phyloP scores from a whole-genome alignment of 2,888 invertebrate genomes.

The Ophion slaviceki region DNA sequence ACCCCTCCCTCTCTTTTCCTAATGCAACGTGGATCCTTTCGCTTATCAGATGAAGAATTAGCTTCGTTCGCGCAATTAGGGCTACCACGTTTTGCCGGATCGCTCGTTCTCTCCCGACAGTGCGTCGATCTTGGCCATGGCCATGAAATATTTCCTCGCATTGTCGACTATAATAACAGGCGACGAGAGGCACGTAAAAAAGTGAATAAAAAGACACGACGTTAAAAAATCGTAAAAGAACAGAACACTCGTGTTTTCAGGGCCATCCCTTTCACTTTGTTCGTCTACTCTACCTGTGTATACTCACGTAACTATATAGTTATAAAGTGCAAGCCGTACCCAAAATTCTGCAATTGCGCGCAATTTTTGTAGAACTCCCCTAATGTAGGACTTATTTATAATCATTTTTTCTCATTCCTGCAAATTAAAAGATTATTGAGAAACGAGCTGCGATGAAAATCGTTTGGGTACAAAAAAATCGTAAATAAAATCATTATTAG shows the following conservation, averaged over 20 bases:
- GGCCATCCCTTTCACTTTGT: constrained; percentile 65
- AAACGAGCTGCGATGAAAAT: not conserved
- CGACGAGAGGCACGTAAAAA: constrained; percentile 13
- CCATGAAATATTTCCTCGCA: constrained; percentile 45
- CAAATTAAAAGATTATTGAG: not conserved
- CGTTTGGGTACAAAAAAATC: not conserved
- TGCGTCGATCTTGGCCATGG: constrained; percentile 57
- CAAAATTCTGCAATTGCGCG: not conserved
- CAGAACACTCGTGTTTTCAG: constrained; percentile 52
- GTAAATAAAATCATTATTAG: too few relatives aligned
- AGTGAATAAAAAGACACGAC: constrained; percentile 16
- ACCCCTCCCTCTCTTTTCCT: constrained; percentile 25
- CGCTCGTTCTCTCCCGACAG: constrained; percentile 39
- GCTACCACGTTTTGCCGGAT: not conserved
- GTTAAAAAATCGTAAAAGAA: constrained; percentile 39
- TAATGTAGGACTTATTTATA: not conserved
- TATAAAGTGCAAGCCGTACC: not conserved
- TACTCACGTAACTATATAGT: not conserved
- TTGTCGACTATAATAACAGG: constrained; percentile 22
- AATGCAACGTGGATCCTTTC: constrained; percentile 33
- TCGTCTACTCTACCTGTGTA: not conserved
- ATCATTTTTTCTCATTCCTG: not conserved
- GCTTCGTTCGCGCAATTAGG: constrained; percentile 42
- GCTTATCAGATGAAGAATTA: constrained; percentile 61
- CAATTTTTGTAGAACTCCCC: not conserved